A percentile compares a stretch with the other conserved stretches of the same genome.
These are phyloP conservation scores for Notolepis coatsorum DNA, from an alignment of 2,797 vertebrate genomes.

Conservation along the genomic window DNA sequence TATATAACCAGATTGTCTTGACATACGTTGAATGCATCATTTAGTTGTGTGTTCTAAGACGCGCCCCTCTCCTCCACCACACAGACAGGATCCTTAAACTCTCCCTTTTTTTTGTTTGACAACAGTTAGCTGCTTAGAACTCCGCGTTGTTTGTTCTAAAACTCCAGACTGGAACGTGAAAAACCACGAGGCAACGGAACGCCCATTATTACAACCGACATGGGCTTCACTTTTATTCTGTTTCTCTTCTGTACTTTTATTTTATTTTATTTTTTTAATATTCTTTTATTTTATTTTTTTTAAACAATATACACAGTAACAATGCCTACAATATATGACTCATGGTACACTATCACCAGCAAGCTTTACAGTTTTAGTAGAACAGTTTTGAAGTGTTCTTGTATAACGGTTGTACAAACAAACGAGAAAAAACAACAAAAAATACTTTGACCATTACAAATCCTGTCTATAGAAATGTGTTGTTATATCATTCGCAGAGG, in stretches of 20 bases:
- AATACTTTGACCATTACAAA: constrained; percentile 69
- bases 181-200: constrained; percentile 34
- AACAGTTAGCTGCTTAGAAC: constrained; percentile 58
- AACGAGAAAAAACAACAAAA: no score
- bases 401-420: constrained; percentile 36
- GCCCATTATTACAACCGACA: constrained; percentile 22
- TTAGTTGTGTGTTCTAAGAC: no score
- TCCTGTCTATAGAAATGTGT: constrained; percentile 59
- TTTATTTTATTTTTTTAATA: constrained; percentile 28
- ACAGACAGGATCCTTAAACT: constrained; percentile 39
- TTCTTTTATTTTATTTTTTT: constrained; percentile 25
- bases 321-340: constrained; percentile 64
- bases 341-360: constrained; percentile 80
- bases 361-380: constrained; percentile 73
- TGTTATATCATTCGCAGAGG: constrained; percentile 40
- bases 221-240: no score
- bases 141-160: constrained; percentile 35
- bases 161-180: constrained; percentile 57
- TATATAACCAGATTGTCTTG: no score
- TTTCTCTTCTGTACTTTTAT: no score
- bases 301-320: constrained; percentile 56
- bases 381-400: constrained; percentile 59
- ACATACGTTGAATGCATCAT: no score
- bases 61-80: no score
- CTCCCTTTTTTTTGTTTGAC: constrained; percentile 54